Base-by-base conservation (phyloP, 2,113 vertebrate species). In the Rhinoptilus africanus region DNA sequence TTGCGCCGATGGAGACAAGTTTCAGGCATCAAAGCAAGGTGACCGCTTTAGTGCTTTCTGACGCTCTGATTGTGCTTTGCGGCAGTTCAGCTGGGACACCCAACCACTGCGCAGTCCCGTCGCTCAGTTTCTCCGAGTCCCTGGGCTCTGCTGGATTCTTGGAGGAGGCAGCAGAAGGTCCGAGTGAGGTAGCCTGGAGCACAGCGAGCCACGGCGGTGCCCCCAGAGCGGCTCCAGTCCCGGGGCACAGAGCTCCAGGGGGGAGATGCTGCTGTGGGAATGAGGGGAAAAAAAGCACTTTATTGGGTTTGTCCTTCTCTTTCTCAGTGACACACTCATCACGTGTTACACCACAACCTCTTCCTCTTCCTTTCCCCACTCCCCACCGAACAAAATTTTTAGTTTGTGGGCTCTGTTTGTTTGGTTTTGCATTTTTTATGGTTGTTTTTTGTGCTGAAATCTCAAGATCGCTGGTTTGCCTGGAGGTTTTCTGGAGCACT, bases 361-460 rank as follows among this genome's bases (percentile, higher is more conserved):
- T 91, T 96, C 92, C 74, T 78, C 77, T 95, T 82, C 64, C 92
- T 32, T 48, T 63, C 82, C 63, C 78, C 66, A 21, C 6, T 30
- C 51, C 56, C 53, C 10, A 8, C 30, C 0, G 0, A 84, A 27
- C 28, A 56, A 34, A 35, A 2, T 30, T 81, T 93, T 81, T 60
- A 56, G 73, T 85, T 39, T 89, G 73, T 89, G 73, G 89, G 51
- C 73, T 91, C 43, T 60, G 30, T 67, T 71, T 84, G 73, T 89
- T 89, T 78, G 60, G 74, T 2, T 96, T 96, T 94, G 57, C 43
- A 48, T 94, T 95, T 96, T 67, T 95, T 34, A 34, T 60, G 48
- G 71, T 76, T 75, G 81, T 24, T 67, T 92, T 91, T 68, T 19
- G 3, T 48, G 63, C 86, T 83, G 80, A 66, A 57, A 57, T 80